A percentile compares a stretch with the other conserved stretches of the same genome.
These are phyloP conservation scores for Cephalopterus ornatus DNA, from an alignment of 2,113 vertebrate genomes.

Conservation along the genomic window DNA sequence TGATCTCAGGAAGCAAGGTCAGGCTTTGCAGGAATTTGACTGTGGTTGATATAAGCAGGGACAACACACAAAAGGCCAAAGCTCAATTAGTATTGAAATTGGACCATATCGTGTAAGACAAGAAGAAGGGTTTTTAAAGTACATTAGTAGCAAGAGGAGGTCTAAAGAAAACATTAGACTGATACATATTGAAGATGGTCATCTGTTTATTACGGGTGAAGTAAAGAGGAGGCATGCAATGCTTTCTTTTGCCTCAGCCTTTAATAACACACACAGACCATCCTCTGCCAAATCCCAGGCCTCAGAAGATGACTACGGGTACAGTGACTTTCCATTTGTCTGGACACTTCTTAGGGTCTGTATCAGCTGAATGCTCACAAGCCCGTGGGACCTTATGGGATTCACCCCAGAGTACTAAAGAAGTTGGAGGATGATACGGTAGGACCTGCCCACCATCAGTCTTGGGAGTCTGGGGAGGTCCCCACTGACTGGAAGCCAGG, in stretches of 20 bases:
- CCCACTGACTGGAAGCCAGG: background rate
- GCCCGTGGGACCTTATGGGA: background rate
- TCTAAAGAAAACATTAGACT: background rate
- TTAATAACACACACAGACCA: background rate
- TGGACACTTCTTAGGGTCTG: background rate
- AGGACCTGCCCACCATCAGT: background rate
- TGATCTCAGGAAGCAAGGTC: background rate
- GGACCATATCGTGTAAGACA: background rate
- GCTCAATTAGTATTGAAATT: background rate
- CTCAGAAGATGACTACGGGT: background rate
- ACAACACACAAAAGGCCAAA: background rate
- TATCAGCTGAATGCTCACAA: background rate
- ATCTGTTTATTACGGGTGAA: background rate
- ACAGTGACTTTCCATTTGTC: background rate
- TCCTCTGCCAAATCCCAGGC: rapidly evolving
- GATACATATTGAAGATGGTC: background rate
- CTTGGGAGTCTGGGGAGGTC: background rate
- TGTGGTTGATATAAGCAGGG: background rate
- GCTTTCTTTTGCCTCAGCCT: background rate
- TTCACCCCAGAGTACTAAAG: background rate
- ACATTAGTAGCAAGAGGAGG: background rate
- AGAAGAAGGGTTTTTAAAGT: background rate
- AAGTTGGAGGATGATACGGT: rapidly evolving
- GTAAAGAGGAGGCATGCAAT: background rate
- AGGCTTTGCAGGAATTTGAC: background rate